Percentiles rank a stretch among this genome's conserved stretches.
phyloP scores from a whole-genome alignment of 1,140 invertebrate species.

The Pemphigus obesinymphae region DNA sequence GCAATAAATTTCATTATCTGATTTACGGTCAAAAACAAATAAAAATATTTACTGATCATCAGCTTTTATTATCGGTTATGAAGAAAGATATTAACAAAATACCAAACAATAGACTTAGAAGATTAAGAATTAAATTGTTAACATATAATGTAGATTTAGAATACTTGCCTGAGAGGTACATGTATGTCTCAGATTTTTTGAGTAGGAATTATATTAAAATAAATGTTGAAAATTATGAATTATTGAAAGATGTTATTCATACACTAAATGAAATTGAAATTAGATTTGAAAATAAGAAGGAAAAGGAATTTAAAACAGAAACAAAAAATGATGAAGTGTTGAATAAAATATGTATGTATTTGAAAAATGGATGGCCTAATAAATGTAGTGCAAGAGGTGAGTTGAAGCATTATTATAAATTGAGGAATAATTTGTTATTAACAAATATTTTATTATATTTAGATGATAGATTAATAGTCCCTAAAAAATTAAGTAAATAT shows the following conservation, averaged over 20 bases:
- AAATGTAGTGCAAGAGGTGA: conserved; percentile 25
- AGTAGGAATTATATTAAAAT: conserved; percentile 45
- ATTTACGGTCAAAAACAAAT: conserved; percentile 41
- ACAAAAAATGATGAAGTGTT: too few relatives aligned
- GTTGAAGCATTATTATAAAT: too few relatives aligned
- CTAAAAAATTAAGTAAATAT: conserved; percentile 45
- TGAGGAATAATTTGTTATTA: too few relatives aligned
- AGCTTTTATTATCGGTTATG: too few relatives aligned
- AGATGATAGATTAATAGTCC: conserved; percentile 48
- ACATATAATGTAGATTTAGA: conserved; percentile 46
- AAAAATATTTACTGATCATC: not conserved
- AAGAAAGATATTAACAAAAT: conserved; percentile 47
- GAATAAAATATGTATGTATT: not conserved
- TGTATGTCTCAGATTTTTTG: conserved; percentile 36
- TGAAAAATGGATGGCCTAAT: conserved; percentile 25
- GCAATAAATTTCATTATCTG: conserved; percentile 47
- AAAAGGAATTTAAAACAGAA: too few relatives aligned
- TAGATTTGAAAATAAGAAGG: not conserved
- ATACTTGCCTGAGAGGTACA: conserved; percentile 31
- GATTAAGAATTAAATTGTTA: conserved; percentile 49
- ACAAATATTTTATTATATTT: conserved; percentile 48
- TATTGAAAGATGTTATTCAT: not conserved
- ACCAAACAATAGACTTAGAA: too few relatives aligned
- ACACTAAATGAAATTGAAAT: conserved; percentile 14
- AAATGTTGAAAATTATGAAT: conserved; percentile 41